Percentiles rank a stretch among this genome's conserved stretches.
Conservation (phyloP, 2,888 invertebrate genomes). For the Unio pictorum region DNA sequence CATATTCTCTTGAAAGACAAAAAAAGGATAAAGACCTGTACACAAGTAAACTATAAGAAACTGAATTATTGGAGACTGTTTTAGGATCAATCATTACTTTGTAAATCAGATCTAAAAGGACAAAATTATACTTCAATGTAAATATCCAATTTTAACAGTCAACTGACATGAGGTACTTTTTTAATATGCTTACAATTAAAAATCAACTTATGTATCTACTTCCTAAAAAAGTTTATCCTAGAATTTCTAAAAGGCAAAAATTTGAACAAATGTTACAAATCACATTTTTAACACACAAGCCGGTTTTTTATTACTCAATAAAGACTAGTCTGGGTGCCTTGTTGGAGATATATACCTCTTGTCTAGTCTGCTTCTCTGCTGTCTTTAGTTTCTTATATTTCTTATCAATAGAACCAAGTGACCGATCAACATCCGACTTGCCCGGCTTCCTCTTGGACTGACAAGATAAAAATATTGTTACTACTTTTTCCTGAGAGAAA, state of each 20-base stretch:
- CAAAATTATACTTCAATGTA: too few relatives aligned
- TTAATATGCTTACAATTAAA: not conserved
- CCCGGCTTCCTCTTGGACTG: slow-evolving; percentile 59
- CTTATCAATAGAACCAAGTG: slow-evolving; percentile 65
- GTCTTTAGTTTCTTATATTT: slow-evolving; percentile 65
- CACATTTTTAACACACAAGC: not conserved
- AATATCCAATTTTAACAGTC: too few relatives aligned
- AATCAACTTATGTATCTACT: not conserved
- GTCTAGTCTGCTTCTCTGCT: slow-evolving; percentile 34
- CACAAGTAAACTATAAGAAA: too few relatives aligned
- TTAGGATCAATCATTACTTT: too few relatives aligned
- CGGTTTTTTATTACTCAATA: slow-evolving; percentile 3
- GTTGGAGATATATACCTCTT: slow-evolving; percentile 4
- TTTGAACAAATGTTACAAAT: not conserved
- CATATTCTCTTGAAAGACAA: too few relatives aligned
- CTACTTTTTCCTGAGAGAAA: not conserved
- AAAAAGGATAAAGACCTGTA: too few relatives aligned
- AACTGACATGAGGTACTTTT: not conserved
- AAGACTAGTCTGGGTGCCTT: not conserved
- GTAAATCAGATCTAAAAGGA: too few relatives aligned
- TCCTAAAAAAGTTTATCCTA: not conserved
- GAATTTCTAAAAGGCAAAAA: too few relatives aligned
- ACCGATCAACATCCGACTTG: slow-evolving; percentile 55
- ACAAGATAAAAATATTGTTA: not conserved
- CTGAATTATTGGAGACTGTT: too few relatives aligned